Conservation (phyloP, 2,888 invertebrate genomes). For the Lordiphosa andalusiaca region DNA sequence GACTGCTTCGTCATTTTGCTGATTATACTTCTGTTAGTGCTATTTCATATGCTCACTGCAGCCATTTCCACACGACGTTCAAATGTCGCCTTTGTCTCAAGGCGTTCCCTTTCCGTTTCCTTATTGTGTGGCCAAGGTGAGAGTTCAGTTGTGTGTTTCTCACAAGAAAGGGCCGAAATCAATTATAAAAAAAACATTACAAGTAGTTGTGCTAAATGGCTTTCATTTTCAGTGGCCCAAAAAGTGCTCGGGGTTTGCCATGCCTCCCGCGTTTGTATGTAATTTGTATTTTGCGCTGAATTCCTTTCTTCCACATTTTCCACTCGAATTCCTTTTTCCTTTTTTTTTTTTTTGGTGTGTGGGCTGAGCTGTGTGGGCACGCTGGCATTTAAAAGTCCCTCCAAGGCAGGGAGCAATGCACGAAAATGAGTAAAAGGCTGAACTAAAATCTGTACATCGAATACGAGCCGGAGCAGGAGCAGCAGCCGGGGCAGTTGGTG, state of each 20-base stretch:
- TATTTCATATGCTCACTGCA: conserved; percentile 16
- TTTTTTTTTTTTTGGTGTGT: too few relatives aligned
- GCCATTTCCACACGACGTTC: conserved; percentile 29
- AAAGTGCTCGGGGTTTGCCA: background rate
- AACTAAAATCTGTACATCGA: conserved; percentile 40
- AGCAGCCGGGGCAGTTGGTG: conserved; percentile 42
- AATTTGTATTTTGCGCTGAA: conserved; percentile 30
- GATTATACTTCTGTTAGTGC: conserved; percentile 50
- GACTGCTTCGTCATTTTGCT: conserved; percentile 47
- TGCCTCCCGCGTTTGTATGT: conserved; percentile 7
- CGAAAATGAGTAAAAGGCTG: conserved; percentile 39
- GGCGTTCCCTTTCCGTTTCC: conserved; percentile 38
- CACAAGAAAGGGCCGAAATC: conserved; percentile 42
- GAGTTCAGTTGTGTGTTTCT: conserved; percentile 44
- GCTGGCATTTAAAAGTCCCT: conserved; percentile 24
- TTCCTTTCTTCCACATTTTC: conserved; percentile 58
- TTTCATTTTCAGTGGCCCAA: conserved; percentile 16
- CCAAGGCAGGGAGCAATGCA: conserved; percentile 14
- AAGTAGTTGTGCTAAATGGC: conserved; percentile 52
- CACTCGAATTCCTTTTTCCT: conserved; percentile 51
- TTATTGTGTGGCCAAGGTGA: conserved; percentile 21
- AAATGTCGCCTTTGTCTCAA: conserved; percentile 58
- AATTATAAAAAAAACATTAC: conserved; percentile 60
- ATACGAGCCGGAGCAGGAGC: conserved; percentile 7
- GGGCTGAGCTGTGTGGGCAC: conserved; percentile 10